phyloP scores from a whole-genome alignment of 2,113 vertebrate genomes.

The Odocoileus virginianus region DNA sequence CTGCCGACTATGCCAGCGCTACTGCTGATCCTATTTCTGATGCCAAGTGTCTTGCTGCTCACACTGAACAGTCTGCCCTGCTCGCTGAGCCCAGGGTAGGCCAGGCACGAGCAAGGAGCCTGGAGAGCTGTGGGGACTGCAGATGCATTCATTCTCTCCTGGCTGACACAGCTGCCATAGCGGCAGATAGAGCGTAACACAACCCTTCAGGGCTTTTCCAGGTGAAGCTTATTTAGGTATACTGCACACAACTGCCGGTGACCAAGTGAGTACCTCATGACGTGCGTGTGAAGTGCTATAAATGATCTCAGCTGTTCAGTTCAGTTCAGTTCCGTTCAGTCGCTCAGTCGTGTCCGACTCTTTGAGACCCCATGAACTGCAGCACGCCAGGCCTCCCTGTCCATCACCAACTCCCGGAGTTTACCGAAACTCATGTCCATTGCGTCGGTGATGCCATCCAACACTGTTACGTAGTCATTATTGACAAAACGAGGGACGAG shows the following conservation, averaged over 20 bases:
- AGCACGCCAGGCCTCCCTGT: neutral
- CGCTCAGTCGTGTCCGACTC: accelerated
- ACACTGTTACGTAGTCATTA: neutral
- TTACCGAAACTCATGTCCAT: neutral
- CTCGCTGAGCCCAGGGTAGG: neutral
- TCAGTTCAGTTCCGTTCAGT: no score
- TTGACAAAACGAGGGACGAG: neutral
- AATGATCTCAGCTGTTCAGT: neutral
- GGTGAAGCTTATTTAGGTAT: neutral
- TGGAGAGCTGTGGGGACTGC: neutral
- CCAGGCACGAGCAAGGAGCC: neutral
- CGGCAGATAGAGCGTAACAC: neutral
- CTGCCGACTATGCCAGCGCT: neutral
- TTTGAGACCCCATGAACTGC: neutral
- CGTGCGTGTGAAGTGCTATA: accelerated
- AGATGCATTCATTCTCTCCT: accelerated
- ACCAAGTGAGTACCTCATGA: neutral
- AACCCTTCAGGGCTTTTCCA: neutral
- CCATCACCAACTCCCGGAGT: neutral
- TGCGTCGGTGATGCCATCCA: neutral
- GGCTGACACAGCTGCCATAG: neutral
- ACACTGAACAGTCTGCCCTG: neutral
- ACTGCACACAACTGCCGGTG: neutral
- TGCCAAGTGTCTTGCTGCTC: neutral
- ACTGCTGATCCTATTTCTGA: neutral